Conservation (phyloP, 2,888 invertebrate genomes). For the Diaprepes abbreviatus region DNA sequence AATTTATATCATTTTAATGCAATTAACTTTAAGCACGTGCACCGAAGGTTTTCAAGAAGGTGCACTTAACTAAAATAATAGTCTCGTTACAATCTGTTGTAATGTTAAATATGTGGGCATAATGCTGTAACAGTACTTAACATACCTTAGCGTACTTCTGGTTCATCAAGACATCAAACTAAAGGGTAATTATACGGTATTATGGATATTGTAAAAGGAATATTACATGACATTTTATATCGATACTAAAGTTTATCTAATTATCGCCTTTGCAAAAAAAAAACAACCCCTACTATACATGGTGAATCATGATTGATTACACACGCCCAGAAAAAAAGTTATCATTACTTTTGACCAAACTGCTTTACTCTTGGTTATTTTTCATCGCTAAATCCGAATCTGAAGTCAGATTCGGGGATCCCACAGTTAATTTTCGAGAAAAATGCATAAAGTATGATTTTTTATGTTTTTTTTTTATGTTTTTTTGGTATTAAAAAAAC, state of each 20-base stretch:
- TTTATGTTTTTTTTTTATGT: no score
- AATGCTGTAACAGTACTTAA: constrained; percentile 43
- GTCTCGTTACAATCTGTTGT: constrained; percentile 21
- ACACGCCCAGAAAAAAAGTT: no score
- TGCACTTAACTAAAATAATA: constrained; percentile 22
- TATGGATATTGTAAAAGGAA: constrained; percentile 19
- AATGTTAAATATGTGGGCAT: constrained; percentile 37
- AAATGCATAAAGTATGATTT: no score
- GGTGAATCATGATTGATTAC: no score
- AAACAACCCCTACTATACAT: not conserved
- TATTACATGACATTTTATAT: constrained; percentile 11
- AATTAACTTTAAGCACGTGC: constrained; percentile 21
- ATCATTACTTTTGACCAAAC: no score
- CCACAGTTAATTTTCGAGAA: no score
- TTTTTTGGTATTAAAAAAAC: no score
- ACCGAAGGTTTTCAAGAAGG: constrained; percentile 11
- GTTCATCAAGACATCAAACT: constrained; percentile 40
- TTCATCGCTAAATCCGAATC: no score
- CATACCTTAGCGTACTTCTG: constrained; percentile 33
- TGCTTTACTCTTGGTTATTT: no score
- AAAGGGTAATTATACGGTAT: constrained; percentile 31
- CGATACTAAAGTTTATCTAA: not conserved
- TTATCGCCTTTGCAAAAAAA: not conserved
- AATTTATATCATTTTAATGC: not conserved
- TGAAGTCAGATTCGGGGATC: no score